These are phyloP conservation scores for Troides aeacus DNA, from an alignment of 2,888 invertebrate genomes.

Conservation along the genomic window DNA sequence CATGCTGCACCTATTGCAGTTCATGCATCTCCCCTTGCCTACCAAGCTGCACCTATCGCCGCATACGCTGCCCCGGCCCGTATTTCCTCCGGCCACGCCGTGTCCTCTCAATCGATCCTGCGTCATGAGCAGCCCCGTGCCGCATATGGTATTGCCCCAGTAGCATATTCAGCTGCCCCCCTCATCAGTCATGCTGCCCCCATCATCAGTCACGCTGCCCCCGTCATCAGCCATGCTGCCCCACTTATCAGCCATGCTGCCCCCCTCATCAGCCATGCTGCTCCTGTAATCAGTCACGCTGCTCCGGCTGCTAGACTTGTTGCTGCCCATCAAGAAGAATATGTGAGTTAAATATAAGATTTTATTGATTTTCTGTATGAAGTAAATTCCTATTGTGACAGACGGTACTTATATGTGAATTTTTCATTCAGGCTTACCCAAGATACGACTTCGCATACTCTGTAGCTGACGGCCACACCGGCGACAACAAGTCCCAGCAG, in stretches of 20 bases:
- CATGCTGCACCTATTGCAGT: conserved; percentile 27
- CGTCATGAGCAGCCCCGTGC: conserved; percentile 54
- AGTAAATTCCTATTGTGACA: too few species aligned
- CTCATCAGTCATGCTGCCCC: conserved; percentile 32
- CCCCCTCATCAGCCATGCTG: conserved; percentile 39
- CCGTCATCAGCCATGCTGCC: conserved; percentile 36
- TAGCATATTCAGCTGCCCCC: conserved; percentile 40
- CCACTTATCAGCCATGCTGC: conserved; percentile 42
- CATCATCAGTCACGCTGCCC: conserved; percentile 30
- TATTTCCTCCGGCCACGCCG: conserved; percentile 35
- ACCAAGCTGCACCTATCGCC: conserved; percentile 45
- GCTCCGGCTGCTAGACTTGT: conserved; percentile 46
- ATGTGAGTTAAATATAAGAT: conserved; percentile 45
- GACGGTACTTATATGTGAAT: too few species aligned
- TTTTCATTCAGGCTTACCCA: conserved; percentile 56
- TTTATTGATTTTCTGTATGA: too few species aligned
- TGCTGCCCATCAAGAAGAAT: conserved; percentile 50
- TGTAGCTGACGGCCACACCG: conserved; percentile 78
- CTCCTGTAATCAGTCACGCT: conserved; percentile 34
- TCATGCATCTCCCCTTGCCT: conserved; percentile 45
- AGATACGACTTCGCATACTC: conserved; percentile 78
- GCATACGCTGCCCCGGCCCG: conserved; percentile 13
- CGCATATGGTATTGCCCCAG: conserved; percentile 44
- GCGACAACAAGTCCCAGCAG: conserved; percentile 79
- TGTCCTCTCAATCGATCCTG: conserved; percentile 58